These are phyloP conservation scores for Phortica okadai DNA, from an alignment of 2,888 invertebrate species.

Conservation along the genomic window DNA sequence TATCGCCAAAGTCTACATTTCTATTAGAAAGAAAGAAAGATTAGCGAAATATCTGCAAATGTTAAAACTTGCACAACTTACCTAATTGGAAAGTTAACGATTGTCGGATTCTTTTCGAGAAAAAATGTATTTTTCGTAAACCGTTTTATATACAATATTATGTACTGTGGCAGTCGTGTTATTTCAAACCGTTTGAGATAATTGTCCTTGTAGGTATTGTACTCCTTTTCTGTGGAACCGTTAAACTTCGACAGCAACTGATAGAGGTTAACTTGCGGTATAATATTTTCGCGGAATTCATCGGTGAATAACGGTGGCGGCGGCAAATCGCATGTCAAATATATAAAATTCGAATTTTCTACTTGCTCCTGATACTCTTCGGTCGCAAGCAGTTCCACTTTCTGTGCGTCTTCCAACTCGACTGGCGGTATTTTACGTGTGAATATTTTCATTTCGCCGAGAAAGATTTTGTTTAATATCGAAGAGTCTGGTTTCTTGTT, in stretches of 20 bases:
- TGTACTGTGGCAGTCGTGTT: constrained; percentile 92
- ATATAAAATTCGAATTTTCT: constrained; percentile 95
- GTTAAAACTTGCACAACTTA: constrained; percentile 78
- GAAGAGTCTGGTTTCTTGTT: constrained; percentile 91
- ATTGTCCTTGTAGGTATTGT: constrained; percentile 99
- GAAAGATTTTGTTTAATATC: constrained; percentile 95
- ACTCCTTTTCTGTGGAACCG: constrained; percentile 96
- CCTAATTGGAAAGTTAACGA: constrained; percentile 99
- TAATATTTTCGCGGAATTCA: constrained; percentile 98
- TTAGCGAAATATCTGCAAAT: background rate
- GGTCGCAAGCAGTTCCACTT: constrained; percentile 85
- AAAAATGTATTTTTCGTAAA: constrained; percentile 99
- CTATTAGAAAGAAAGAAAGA: constrained; percentile 77
- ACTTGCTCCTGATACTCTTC: constrained; percentile 92
- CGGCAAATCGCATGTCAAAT: constrained; percentile 97
- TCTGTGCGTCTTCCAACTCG: constrained; percentile 93
- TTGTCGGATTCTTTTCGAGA: constrained; percentile 99
- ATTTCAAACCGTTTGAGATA: constrained; percentile 98
- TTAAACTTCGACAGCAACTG: constrained; percentile 97
- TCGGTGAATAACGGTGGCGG: constrained; percentile 98
- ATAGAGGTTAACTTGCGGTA: constrained; percentile 97
- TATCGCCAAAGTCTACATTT: constrained; percentile 97
- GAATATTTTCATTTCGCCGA: constrained; percentile 93
- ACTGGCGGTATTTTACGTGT: constrained; percentile 95
- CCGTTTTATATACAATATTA: constrained; percentile 97